A percentile compares a stretch with the other conserved stretches of the same genome.
These are phyloP conservation scores for Aleiodes sp. DNA, from an alignment of 1,140 invertebrate genomes.

Conservation along the genomic window DNA sequence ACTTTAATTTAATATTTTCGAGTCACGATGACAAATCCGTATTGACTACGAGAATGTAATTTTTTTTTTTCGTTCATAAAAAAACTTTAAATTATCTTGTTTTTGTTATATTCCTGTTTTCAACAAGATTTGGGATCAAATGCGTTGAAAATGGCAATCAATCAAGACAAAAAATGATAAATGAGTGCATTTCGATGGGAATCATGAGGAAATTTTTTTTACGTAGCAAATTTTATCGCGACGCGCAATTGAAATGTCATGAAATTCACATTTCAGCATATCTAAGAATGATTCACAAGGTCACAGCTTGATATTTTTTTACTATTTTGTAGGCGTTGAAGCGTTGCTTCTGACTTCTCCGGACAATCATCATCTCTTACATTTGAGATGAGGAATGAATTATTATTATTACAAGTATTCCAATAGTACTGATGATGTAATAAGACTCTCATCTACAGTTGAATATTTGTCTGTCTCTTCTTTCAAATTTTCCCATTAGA, in stretches of 20 bases:
- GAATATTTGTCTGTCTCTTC: neutral
- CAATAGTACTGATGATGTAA: neutral
- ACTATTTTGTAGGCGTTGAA: neutral
- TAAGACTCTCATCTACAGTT: neutral
- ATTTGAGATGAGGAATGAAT: neutral
- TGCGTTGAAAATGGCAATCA: too few species aligned
- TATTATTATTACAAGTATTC: neutral
- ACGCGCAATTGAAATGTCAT: neutral
- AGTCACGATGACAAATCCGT: too few species aligned
- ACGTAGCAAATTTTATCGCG: neutral
- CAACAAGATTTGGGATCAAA: too few species aligned
- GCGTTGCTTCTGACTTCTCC: neutral
- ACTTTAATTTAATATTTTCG: too few species aligned
- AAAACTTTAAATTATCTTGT: too few species aligned
- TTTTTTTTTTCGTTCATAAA: too few species aligned
- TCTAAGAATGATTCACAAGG: neutral
- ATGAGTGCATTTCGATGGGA: too few species aligned
- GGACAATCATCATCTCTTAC: neutral
- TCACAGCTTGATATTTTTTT: neutral
- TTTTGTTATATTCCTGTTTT: too few species aligned
- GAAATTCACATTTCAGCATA: neutral
- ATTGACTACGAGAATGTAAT: too few species aligned
- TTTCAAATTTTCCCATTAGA: neutral
- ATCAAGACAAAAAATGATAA: too few species aligned
- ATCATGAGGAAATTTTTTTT: neutral